A percentile compares a stretch with the other conserved stretches of the same genome.
Conservation (phyloP, 2,888 invertebrate species). For the Spisula solida region DNA sequence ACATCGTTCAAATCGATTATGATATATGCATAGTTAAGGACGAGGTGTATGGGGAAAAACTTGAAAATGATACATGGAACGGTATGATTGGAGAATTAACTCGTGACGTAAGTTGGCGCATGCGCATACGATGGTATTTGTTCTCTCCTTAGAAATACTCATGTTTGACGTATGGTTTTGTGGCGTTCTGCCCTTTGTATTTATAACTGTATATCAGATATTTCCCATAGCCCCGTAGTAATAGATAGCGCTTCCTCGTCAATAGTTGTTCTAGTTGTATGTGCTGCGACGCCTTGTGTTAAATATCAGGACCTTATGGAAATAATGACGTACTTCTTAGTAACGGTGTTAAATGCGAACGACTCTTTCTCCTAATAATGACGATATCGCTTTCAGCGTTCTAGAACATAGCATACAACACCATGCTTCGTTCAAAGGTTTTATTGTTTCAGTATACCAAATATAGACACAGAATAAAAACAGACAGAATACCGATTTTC, state of each 20-base stretch:
- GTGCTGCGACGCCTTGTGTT: constrained; percentile 22
- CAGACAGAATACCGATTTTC: neutral
- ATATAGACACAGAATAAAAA: neutral
- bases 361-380: too few species aligned
- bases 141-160: constrained; percentile 34
- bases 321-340: neutral
- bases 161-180: constrained; percentile 41
- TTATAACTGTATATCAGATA: constrained; percentile 11
- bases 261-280: constrained; percentile 7
- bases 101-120: constrained; percentile 79
- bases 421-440: neutral
- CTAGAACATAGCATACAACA: neutral
- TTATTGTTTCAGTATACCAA: neutral
- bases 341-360: neutral
- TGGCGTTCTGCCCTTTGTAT: constrained; percentile 33
- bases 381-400: too few species aligned
- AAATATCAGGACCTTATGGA: neutral
- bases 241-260: constrained; percentile 38
- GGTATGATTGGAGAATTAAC: constrained; percentile 87
- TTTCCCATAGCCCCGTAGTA: neutral
- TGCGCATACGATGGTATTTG: constrained; percentile 48
- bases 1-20: constrained; percentile 87
- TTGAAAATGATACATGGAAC: constrained; percentile 84
- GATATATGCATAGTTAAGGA: constrained; percentile 83
- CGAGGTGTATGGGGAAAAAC: constrained; percentile 79